Percentiles rank a stretch among this genome's conserved stretches.
Conservation (phyloP, 2,888 invertebrate species). For the Morpho helenor region DNA sequence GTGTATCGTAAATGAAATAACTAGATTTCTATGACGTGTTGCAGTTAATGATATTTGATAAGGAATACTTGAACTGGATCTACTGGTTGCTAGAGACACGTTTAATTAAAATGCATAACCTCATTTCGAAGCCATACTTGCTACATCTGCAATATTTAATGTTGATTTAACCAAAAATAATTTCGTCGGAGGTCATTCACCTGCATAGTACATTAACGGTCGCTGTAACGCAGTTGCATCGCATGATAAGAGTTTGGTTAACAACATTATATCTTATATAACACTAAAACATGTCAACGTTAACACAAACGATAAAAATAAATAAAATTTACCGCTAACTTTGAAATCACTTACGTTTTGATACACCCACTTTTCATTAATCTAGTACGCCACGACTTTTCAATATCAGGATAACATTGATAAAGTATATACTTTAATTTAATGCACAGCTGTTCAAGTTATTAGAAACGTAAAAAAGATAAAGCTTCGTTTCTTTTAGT, state of each 20-base stretch:
- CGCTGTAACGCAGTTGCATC: constrained; percentile 40
- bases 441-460: not conserved
- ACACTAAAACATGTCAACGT: constrained; percentile 45
- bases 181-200: constrained; percentile 42
- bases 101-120: not conserved
- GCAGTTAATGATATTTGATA: too few species aligned
- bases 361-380: constrained; percentile 13
- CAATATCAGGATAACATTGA: constrained; percentile 5
- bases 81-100: too few species aligned
- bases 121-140: not conserved
- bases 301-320: constrained; percentile 42
- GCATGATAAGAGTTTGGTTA: constrained; percentile 44
- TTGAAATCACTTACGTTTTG: constrained; percentile 38
- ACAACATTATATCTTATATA: constrained; percentile 59
- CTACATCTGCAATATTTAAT: not conserved
- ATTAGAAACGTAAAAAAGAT: too few species aligned
- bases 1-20: too few species aligned
- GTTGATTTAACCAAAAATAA: not conserved
- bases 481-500: constrained; percentile 24
- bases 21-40: too few species aligned
- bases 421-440: not conserved
- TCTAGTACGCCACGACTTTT: constrained; percentile 1
- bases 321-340: constrained; percentile 35
- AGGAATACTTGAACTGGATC: too few species aligned
- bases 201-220: constrained; percentile 41